Base-by-base conservation (phyloP, 2,797 vertebrate genomes). In the Limnodromus scolopaceus region DNA sequence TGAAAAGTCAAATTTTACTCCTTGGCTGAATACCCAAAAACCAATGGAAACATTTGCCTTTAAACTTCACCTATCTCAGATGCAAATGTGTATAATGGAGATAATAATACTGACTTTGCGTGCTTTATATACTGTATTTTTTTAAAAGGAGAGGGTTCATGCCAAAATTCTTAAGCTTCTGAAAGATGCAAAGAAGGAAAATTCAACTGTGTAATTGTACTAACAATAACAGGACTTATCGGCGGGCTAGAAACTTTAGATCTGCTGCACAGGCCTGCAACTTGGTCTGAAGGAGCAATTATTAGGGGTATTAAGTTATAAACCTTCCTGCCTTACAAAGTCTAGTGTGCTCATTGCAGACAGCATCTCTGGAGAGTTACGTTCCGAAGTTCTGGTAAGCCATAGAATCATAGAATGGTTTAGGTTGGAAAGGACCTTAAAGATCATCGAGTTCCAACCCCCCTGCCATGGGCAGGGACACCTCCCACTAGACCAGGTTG, bases 91-190 rank as follows among this genome's bases (percentile, higher is more conserved):
- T 76, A 7, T 88, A 81, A 90, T 78, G n/a, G n/a, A 25, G n/a
- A 54, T 92, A 92, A 81, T 86, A 78, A 86, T 54, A 36, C 58
- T 84, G 34, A 36, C 23, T 92, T 93, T 92, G 78, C 71, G 64
- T 63, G 23, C 28, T 1, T 70, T 94, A 88, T 70, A 36, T 82
- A 25, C 22, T 49, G 24, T 25, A 61, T 15, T 11, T 49, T 51
- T 13, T 71, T 64, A 22, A 27, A 91, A 64, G 23, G 46, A 43
- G 46, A 54, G 28, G 1, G 92, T 94, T 89, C 60, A n/a, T 58
- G 68, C 30, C 75, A 60, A 20, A 70, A 90, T 75, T 74, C 36
- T 48, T 70, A 51, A 89, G 55, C 63, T 63, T 70, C 34, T 81
- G 65, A 36, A 90, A 83, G 66, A 48, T 60, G 48, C 79, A 74